Conservation (phyloP, 2,888 invertebrate species). For the Empis livida region DNA sequence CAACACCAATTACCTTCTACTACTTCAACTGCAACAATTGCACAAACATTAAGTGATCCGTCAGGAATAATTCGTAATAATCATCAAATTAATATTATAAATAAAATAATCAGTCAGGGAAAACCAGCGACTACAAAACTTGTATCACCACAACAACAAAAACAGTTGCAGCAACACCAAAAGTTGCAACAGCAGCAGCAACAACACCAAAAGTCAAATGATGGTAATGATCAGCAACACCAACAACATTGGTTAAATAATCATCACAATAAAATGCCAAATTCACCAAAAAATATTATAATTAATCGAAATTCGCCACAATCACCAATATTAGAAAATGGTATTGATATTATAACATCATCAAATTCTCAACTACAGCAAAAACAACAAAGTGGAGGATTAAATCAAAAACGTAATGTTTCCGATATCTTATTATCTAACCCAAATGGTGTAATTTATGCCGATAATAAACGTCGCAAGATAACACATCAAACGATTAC, state of each 20-base stretch:
- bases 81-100: slow-evolving; percentile 17
- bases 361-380: not conserved
- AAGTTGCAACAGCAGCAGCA: slow-evolving; percentile 1
- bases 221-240: slow-evolving; percentile 11
- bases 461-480: too few species aligned
- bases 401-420: slow-evolving; percentile 4
- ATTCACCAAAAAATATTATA: slow-evolving; percentile 9
- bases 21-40: slow-evolving; percentile 14
- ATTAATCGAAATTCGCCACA: not conserved
- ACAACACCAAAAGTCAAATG: slow-evolving; percentile 6
- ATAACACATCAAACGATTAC: too few species aligned
- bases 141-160: slow-evolving; percentile 10
- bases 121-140: slow-evolving; percentile 6
- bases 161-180: slow-evolving; percentile 6
- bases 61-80: not conserved
- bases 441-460: not conserved
- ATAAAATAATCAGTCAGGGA: slow-evolving; percentile 8
- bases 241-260: slow-evolving; percentile 21
- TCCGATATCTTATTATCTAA: not conserved
- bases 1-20: not conserved
- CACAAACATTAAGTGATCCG: not conserved
- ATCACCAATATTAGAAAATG: not conserved
- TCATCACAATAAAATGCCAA: slow-evolving; percentile 19
- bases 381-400: slow-evolving; percentile 10
- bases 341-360: too few species aligned